A percentile compares a stretch with the other conserved stretches of the same genome.
Evolutionary conservation across 2,113 vertebrate species (phyloP).

Genomic region (Hyla sarda): DNA sequence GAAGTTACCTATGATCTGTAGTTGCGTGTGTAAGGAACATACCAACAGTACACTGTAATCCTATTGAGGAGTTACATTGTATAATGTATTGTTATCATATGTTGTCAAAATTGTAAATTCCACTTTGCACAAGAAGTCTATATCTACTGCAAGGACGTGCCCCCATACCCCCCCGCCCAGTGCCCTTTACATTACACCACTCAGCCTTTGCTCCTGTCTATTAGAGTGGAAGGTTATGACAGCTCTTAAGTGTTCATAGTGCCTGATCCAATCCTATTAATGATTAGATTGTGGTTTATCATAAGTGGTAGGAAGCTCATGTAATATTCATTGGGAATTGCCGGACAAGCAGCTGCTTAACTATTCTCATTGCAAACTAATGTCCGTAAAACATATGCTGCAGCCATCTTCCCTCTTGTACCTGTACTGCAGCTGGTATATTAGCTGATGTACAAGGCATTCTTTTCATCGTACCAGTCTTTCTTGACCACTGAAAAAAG

Average conservation of each 20-base stretch:
- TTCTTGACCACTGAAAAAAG: neutral
- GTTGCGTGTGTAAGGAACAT: neutral
- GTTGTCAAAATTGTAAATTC: neutral
- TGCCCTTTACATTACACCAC: neutral
- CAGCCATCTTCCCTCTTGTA: neutral
- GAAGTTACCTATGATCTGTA: neutral
- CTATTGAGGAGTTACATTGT: neutral
- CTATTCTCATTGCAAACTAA: neutral
- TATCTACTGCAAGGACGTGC: neutral
- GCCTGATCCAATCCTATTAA: neutral
- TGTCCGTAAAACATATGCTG: slow-evolving; percentile 13
- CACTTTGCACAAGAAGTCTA: neutral
- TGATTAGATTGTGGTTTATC: neutral
- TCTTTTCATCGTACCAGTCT: neutral
- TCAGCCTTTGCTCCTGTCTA: neutral
- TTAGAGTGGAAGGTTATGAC: neutral
- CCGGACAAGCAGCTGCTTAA: neutral
- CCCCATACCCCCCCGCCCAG: neutral
- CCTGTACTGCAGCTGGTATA: neutral
- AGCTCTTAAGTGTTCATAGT: neutral
- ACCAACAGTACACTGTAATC: too few species aligned
- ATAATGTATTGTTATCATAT: neutral
- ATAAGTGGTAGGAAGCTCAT: slow-evolving; percentile 14
- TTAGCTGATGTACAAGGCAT: neutral
- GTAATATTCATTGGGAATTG: slow-evolving; percentile 5